Evolutionary conservation across 2,888 invertebrate species (phyloP), one percentile per base, ranked within the genome.

Genomic region (Nasonovia ribisnigri): DNA sequence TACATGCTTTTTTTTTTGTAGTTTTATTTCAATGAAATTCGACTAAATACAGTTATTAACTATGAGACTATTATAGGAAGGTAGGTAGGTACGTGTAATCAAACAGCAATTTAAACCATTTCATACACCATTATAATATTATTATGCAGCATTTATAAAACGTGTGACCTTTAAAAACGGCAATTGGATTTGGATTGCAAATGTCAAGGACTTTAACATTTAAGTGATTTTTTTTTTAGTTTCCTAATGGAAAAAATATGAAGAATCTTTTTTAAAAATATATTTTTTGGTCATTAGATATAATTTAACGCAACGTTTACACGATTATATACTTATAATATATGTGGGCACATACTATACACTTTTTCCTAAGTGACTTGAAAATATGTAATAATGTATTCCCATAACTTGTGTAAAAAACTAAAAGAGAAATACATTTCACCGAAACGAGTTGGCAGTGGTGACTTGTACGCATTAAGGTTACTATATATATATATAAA

Each of bases 121-220:
- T 84, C 16, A n/a, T 6, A n/a, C 51, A n/a, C 67, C 16, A 36
- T 51, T 36, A 36, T 51, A 26, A 24, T 36, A 26, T 46, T 46
- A 84, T 43, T 43, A n/a, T 87, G 67, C n/a, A n/a, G 2, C 16
- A n/a, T 88, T 88, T 43, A 88, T 11, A 13, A 88, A 89, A 57
- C 42, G 43, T n/a, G 43, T 43, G 43, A 60, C 57, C 57, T 60
- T 89, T 89, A 16, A 11, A 84, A 57, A 91, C 43, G 13, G 16
- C 43, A 42, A 84, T 51, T 54, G 91, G 26, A 54, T 26, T 88
- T 77, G 88, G 43, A 43, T n/a, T n/a, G 86, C 91, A 43, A 91
- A 60, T 86, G 91, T 86, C 91, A 86, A 91, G 91, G 91, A 91
- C 36, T 86, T 91, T 91, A 57, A 91, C 46, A 36, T 57, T 46